Base-by-base conservation (phyloP, 2,888 invertebrate species). In the Allacma fusca region DNA sequence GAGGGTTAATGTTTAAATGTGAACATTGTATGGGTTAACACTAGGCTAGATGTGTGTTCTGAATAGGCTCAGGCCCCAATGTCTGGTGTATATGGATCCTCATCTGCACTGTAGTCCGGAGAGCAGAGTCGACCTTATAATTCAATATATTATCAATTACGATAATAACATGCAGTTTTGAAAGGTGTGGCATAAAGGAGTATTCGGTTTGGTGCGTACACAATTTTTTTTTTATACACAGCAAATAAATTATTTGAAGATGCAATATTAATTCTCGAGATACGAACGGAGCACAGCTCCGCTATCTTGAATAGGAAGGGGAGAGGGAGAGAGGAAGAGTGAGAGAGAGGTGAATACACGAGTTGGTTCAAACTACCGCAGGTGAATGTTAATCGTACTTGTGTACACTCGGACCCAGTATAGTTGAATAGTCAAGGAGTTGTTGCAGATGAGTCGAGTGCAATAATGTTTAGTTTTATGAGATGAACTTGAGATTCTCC, bases 221-320 rank as follows among this genome's bases (percentile, higher is more conserved):
- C 9, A 16, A 34, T 34, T 34, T 34, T 50, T 50, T 50, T 50
- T 50, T 16, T 19, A 5, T 50, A 16, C 19, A 16, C 16, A 4
- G 50, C 50, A 50, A 50, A n/a, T n/a, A 50, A 50, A 50, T 50
- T 50, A 50, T 50, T 50, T 50, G 50, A 50, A 50, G 50, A 50
- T 50, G 50, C 50, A 50, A 50, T 50, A 50, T 50, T 50, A 50
- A 19, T 50, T 50, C 50, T 50, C 2, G 50, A 50, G 50, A n/a
- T 19, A 50, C 2, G 50, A 50, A n/a, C 50, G 5, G 50, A 50
- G 50, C n/a, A 2, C 16, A 16, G 9, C 34, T 34, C 9, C 34
- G 9, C n/a, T 34, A 34, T 9, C 34, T 34, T 34, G 34, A 34
- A 50, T 50, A 12, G 16, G 16, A 12, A 50, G 2, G 16, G n/a